Evolutionary conservation across 2,888 invertebrate species (phyloP).

Genomic region (Allolobophora icterica): DNA sequence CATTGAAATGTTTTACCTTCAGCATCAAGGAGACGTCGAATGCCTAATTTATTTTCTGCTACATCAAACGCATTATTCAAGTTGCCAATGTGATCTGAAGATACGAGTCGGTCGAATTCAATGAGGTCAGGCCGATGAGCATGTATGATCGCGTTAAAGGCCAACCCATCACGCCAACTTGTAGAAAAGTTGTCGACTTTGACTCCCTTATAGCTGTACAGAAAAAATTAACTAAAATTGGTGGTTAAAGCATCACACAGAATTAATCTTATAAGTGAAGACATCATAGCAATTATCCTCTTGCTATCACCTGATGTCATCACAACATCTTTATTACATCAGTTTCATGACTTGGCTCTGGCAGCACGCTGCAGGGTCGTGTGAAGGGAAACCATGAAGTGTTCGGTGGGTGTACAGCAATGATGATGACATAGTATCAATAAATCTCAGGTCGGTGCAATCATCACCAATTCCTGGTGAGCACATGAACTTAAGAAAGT

Average conservation of each 20-base stretch:
- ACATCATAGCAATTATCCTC: neutral
- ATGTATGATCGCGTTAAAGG: conserved; percentile 97
- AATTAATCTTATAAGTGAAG: neutral
- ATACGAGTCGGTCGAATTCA: conserved; percentile 81
- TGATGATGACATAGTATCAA: too few relatives aligned
- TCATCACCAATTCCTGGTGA: too few relatives aligned
- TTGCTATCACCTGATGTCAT: neutral
- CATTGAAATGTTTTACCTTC: conserved; percentile 72
- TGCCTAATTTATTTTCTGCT: conserved; percentile 89
- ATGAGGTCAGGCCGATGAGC: conserved; percentile 92
- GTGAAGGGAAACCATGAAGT: too few relatives aligned
- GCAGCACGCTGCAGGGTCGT: too few relatives aligned
- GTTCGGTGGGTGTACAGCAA: too few relatives aligned
- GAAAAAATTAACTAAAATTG: neutral
- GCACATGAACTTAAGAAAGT: too few relatives aligned
- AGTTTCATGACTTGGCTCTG: neutral
- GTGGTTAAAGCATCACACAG: neutral
- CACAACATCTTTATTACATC: neutral
- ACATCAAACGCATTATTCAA: conserved; percentile 96
- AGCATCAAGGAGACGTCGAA: conserved; percentile 86
- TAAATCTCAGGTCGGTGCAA: too few relatives aligned
- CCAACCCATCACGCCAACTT: conserved; percentile 94
- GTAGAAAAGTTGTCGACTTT: conserved; percentile 70
- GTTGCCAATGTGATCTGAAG: conserved; percentile 86
- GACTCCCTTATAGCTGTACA: conserved; percentile 64